phyloP scores from a whole-genome alignment of 2,113 vertebrate genomes.

The Isurus oxyrinchus region DNA sequence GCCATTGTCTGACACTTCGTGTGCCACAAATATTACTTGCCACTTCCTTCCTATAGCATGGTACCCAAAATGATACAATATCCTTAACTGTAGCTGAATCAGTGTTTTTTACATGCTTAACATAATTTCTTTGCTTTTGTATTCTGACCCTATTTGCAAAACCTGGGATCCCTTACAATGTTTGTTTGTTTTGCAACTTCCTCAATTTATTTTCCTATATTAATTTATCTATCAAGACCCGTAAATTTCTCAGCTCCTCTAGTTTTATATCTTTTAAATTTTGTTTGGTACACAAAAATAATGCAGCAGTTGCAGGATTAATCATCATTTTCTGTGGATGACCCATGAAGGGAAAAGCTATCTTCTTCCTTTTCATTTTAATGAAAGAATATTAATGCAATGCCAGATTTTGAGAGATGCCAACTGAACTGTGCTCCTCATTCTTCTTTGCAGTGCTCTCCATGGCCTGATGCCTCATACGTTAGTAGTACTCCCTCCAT shows the following conservation, averaged over 20 bases:
- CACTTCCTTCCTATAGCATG: background rate
- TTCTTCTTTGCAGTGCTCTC: conserved; percentile 64
- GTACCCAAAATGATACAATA: background rate
- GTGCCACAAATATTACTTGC: background rate
- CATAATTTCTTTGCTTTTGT: background rate
- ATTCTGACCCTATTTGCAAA: background rate
- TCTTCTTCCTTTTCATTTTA: background rate
- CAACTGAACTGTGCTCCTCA: background rate
- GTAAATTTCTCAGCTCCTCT: background rate
- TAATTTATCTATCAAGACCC: background rate
- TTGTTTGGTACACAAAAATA: background rate
- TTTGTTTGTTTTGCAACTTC: background rate
- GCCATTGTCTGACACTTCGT: background rate
- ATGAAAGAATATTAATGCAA: rapidly evolving
- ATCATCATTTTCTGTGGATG: background rate
- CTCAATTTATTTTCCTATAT: too few species aligned
- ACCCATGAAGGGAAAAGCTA: background rate
- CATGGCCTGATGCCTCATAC: conserved; percentile 78
- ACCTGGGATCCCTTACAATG: background rate
- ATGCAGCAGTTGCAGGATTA: background rate
- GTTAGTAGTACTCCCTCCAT: conserved; percentile 72
- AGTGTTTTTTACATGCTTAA: background rate
- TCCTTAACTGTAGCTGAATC: background rate
- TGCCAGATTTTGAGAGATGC: background rate
- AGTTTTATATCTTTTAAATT: background rate